Evolutionary conservation across 2,888 invertebrate genomes (phyloP).

Genomic region (Notodonta ziczac): DNA sequence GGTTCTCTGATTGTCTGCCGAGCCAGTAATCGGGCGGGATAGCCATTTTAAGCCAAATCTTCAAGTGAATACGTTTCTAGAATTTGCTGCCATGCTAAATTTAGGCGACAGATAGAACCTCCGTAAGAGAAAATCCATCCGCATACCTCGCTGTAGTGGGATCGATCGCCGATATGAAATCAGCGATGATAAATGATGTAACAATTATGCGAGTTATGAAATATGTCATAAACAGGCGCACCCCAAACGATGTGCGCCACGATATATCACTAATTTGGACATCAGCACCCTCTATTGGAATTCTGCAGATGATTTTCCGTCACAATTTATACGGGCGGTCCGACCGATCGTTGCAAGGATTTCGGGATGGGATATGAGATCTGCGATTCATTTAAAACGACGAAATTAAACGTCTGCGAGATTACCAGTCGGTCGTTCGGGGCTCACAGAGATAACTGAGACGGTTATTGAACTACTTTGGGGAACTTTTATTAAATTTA

Average conservation of each 20-base stretch:
- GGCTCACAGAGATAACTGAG: slow-evolving; percentile 65
- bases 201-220: slow-evolving; percentile 64
- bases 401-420: slow-evolving; percentile 71
- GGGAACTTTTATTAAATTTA: slow-evolving; percentile 60
- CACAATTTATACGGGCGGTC: slow-evolving; percentile 65
- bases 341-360: slow-evolving; percentile 49
- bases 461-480: slow-evolving; percentile 63
- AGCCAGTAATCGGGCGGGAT: too few species aligned
- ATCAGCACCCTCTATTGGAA: slow-evolving; percentile 75
- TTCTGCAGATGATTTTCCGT: slow-evolving; percentile 73
- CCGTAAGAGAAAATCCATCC: background rate
- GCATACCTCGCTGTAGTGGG: slow-evolving; percentile 2
- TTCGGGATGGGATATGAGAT: slow-evolving; percentile 64
- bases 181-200: slow-evolving; percentile 65
- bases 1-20: too few species aligned
- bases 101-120: background rate
- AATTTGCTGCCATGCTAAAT: background rate
- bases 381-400: slow-evolving; percentile 71
- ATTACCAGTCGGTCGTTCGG: slow-evolving; percentile 63
- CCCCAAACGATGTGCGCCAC: slow-evolving; percentile 57
- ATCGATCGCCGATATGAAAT: slow-evolving; percentile 27
- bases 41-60: too few species aligned
- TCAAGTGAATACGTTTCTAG: too few species aligned
- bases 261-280: slow-evolving; percentile 80
- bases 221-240: slow-evolving; percentile 79